These are phyloP conservation scores for Mus caroli DNA, from an alignment of 2,797 vertebrate species.

Conservation along the genomic window DNA sequence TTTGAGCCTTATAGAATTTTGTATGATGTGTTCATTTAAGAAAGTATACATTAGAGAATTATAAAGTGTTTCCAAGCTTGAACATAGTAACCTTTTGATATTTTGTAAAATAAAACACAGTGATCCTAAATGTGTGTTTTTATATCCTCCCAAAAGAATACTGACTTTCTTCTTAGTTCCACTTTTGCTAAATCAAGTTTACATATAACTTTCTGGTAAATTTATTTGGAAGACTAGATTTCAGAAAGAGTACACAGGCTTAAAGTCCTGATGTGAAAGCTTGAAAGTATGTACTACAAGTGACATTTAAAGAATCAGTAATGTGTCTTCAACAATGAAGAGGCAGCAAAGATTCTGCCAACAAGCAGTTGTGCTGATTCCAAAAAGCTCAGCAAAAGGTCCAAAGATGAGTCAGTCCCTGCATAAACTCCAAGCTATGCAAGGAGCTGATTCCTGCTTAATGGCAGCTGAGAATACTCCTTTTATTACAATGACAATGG, in stretches of 20 bases:
- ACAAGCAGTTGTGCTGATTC: background rate
- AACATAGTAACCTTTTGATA: conserved; percentile 15
- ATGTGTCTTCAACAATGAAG: conserved; percentile 36
- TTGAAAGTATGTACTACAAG: background rate
- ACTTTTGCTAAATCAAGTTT: conserved; percentile 47
- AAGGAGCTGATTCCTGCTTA: background rate
- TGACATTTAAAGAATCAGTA: conserved; percentile 45
- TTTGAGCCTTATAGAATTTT: conserved; percentile 30
- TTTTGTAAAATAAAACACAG: conserved; percentile 48
- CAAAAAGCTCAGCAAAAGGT: conserved; percentile 42
- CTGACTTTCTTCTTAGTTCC: conserved; percentile 17
- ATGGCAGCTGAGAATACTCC: background rate
- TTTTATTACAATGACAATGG: background rate
- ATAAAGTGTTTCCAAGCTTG: conserved; percentile 11
- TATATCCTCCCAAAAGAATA: background rate
- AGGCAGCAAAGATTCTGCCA: background rate
- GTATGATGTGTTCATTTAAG: conserved; percentile 12
- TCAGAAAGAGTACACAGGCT: background rate
- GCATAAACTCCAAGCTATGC: conserved; percentile 36
- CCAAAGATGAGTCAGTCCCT: conserved; percentile 17
- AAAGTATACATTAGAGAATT: conserved; percentile 35
- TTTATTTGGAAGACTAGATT: background rate
- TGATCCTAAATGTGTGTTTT: background rate
- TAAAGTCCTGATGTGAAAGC: conserved; percentile 4
- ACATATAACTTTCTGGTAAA: background rate